phyloP scores from a whole-genome alignment of 2,888 invertebrate genomes.

The Yponomeuta evonymella region DNA sequence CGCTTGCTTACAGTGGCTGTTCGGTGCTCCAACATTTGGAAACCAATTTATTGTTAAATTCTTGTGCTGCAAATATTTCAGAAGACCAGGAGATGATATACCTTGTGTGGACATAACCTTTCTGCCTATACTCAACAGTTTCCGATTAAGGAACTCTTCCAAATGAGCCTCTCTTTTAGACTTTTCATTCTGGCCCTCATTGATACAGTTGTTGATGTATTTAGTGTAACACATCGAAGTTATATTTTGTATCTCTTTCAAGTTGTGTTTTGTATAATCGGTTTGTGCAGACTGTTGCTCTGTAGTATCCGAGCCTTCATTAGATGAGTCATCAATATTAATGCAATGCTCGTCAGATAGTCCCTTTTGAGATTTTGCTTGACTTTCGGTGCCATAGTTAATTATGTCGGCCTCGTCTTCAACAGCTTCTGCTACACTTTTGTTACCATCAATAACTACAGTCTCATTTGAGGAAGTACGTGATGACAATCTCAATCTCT shows the following conservation, averaged over 20 bases:
- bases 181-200: background rate
- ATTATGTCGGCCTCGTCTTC: constrained; percentile 6
- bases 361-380: background rate
- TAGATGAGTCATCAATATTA: constrained; percentile 47
- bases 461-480: constrained; percentile 35
- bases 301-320: constrained; percentile 23
- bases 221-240: constrained; percentile 42
- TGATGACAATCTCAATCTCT: constrained; percentile 37
- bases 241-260: constrained; percentile 42
- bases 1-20: constrained; percentile 24
- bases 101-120: constrained; percentile 49
- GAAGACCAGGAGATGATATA: constrained; percentile 47
- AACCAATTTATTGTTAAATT: constrained; percentile 51
- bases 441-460: constrained; percentile 31
- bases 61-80: constrained; percentile 54
- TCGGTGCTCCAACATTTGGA: constrained; percentile 18
- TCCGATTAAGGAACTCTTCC: constrained; percentile 47
- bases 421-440: constrained; percentile 22
- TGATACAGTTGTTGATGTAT: constrained; percentile 23
- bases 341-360: constrained; percentile 38
- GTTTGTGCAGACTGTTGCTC: background rate
- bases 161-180: constrained; percentile 19
- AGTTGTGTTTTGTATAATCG: constrained; percentile 18
- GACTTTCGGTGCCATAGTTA: constrained; percentile 9
- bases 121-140: constrained; percentile 57